Percentiles rank a stretch among this genome's conserved stretches.
Evolutionary conservation across 1,140 invertebrate genomes (phyloP).

Genomic region (Trachymyrmex septentrionalis): DNA sequence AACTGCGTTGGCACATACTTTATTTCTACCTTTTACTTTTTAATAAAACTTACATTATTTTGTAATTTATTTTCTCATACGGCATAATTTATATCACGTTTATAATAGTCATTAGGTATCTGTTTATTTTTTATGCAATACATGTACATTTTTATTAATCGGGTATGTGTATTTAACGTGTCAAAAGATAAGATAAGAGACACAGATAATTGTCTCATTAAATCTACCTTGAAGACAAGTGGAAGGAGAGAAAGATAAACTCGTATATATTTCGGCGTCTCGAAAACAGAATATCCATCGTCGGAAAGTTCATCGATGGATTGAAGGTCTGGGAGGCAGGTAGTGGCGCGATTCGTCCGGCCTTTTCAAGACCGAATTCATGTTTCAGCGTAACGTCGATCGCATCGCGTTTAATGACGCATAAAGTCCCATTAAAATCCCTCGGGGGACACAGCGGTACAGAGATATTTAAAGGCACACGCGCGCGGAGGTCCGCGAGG

Average conservation of each 20-base stretch:
- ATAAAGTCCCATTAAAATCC: conserved; percentile 40
- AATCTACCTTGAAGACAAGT: not conserved
- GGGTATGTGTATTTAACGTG: not conserved
- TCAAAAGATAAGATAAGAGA: not conserved
- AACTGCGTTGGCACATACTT: too few species aligned
- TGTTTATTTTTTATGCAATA: not conserved
- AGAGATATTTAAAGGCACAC: conserved; percentile 48
- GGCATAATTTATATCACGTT: not conserved
- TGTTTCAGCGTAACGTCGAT: conserved; percentile 18
- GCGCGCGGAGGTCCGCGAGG: conserved; percentile 6
- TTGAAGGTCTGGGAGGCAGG: not conserved
- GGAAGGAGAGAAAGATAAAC: not conserved
- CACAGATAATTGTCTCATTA: not conserved
- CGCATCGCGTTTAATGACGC: conserved; percentile 26
- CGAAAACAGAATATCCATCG: not conserved
- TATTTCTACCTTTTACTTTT: too few species aligned
- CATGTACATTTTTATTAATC: not conserved
- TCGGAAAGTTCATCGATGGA: not conserved
- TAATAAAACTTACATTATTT: not conserved
- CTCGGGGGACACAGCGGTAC: too few species aligned
- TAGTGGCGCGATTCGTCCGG: not conserved
- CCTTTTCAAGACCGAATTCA: not conserved
- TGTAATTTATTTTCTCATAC: not conserved
- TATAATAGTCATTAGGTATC: not conserved
- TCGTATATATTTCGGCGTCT: not conserved